Conservation (phyloP, 2,797 vertebrate genomes). For the Champsocephalus gunnari region DNA sequence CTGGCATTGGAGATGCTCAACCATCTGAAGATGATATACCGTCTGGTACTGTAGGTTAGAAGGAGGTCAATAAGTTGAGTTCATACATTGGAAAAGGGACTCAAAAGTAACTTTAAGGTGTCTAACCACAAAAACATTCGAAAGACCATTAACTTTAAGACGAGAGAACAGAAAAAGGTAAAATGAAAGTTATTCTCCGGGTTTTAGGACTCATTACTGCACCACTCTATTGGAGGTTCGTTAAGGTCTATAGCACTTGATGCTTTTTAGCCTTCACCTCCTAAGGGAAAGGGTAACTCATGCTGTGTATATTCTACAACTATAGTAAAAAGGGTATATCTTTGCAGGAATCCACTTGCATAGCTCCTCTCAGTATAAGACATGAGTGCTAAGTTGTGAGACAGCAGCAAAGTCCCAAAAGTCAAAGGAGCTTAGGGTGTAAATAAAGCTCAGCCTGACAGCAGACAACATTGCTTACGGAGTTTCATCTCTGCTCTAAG, state of each 20-base stretch:
- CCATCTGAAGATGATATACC: background rate
- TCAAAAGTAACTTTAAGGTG: background rate
- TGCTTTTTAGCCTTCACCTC: background rate
- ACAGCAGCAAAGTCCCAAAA: slow-evolving; percentile 58
- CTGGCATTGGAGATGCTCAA: background rate
- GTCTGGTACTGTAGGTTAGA: background rate
- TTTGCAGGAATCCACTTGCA: slow-evolving; percentile 17
- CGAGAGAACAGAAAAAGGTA: too few relatives aligned
- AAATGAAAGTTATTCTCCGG: too few relatives aligned
- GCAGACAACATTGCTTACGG: slow-evolving; percentile 62
- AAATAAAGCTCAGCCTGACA: slow-evolving; percentile 65
- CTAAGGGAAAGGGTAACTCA: background rate
- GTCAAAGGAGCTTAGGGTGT: slow-evolving; percentile 62
- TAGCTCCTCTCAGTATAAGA: background rate
- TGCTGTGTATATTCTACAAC: slow-evolving; percentile 4
- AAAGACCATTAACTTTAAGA: too few relatives aligned
- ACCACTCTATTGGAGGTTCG: background rate
- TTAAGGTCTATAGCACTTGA: background rate
- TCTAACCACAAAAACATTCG: background rate
- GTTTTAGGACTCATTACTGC: too few relatives aligned
- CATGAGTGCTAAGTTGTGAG: slow-evolving; percentile 43
- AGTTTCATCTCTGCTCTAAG: slow-evolving; percentile 53
- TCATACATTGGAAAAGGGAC: background rate
- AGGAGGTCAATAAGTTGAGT: background rate
- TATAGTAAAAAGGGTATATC: background rate